Conservation (phyloP, 2,113 vertebrate species). For the Pterocles burchelli region DNA sequence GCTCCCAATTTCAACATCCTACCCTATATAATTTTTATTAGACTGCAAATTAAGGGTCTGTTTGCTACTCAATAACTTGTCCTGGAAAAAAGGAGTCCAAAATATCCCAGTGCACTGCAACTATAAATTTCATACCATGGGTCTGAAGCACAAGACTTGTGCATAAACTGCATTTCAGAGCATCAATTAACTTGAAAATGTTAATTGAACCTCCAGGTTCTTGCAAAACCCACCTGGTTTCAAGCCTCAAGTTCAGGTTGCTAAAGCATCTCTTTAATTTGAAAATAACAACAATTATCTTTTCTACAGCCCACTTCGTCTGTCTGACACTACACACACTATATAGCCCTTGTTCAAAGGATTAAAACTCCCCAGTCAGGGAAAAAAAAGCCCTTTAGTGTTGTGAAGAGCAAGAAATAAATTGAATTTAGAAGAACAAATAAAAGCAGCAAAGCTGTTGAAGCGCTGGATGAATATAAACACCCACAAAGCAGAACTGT, state of each 20-base stretch:
- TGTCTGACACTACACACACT: fast-evolving
- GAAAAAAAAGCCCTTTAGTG: background rate
- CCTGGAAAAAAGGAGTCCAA: background rate
- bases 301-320: background rate
- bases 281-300: fast-evolving
- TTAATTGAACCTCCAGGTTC: fast-evolving
- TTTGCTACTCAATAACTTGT: background rate
- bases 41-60: background rate
- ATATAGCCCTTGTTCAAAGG: fast-evolving
- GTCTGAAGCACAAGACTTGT: background rate
- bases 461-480: fast-evolving
- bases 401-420: background rate
- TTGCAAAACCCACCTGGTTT: background rate
- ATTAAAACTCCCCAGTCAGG: background rate
- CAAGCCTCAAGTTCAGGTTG: background rate
- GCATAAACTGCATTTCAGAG: background rate
- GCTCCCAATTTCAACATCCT: background rate
- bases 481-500: fast-evolving
- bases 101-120: background rate
- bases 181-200: background rate
- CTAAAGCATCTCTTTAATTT: background rate
- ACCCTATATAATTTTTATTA: fast-evolving
- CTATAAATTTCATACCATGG: fast-evolving
- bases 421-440: background rate
- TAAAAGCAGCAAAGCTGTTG: background rate